These are phyloP conservation scores for Accipiter cooperii DNA, from an alignment of 2,113 vertebrate genomes.

Conservation along the genomic window DNA sequence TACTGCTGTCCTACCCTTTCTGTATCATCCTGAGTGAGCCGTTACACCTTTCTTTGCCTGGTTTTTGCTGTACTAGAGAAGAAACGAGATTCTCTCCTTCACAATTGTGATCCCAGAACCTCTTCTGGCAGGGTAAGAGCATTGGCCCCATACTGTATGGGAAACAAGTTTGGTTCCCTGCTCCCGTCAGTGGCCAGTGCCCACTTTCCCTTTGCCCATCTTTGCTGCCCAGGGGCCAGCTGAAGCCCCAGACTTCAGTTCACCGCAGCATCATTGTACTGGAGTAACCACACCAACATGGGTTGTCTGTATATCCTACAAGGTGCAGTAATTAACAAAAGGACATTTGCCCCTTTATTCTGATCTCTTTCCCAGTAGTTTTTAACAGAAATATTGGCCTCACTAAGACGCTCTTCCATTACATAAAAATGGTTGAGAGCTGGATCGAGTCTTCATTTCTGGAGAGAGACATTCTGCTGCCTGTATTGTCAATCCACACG, in stretches of 20 bases:
- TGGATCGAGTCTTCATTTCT: neutral
- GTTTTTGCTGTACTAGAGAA: neutral
- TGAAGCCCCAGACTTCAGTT: neutral
- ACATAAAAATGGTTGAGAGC: neutral
- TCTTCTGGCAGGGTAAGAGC: neutral
- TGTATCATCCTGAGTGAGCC: neutral
- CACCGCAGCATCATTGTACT: accelerated
- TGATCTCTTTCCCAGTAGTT: neutral
- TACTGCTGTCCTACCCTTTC: neutral
- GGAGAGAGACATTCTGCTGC: conserved; percentile 2
- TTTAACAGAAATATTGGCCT: neutral
- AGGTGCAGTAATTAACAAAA: neutral
- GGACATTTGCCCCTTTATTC: neutral
- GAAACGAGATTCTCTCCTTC: neutral
- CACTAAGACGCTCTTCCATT: neutral
- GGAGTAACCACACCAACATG: neutral
- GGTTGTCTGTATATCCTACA: neutral
- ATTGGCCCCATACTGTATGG: accelerated
- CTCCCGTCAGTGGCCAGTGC: neutral
- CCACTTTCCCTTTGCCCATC: neutral
- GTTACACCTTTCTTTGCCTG: neutral
- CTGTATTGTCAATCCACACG: neutral
- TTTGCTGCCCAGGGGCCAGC: neutral
- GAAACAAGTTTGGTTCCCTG: accelerated
- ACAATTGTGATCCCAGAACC: neutral